Evolutionary conservation across 2,888 invertebrate genomes (phyloP), one percentile per base, ranked within the genome.

Genomic region (Mayetiola destructor): DNA sequence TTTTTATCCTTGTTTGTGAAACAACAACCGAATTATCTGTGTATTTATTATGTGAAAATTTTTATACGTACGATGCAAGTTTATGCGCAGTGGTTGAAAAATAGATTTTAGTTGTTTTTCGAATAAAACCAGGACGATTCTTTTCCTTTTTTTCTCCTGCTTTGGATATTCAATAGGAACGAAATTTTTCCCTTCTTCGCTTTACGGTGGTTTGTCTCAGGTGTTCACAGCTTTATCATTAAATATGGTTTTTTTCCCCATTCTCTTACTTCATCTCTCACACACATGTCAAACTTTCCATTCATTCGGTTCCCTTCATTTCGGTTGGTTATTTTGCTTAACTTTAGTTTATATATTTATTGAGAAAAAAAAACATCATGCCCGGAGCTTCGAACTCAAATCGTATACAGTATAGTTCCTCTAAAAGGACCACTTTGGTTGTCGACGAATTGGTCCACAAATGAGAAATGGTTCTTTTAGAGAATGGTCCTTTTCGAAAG

Each of bases 161-260:
- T 23, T 27, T 48, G 21, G 23, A 23, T 42, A 23, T 42, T 42
- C 48, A 16, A 48, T 48, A 27, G 16, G 48, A 16, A 48, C 48
- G 27, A 42, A 23, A 23, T 21, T 42, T 42, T 42, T 42, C 14
- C 18, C 53, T 20, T 30, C 53, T 53, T 30, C 53, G 30, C 53
- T 30, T 30, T n/a, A 48, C 27, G 27, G n/a, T 48, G 6, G 42
- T 29, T 23, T 18, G 53, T 32, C 53, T 53, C 53, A 53, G 53
- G 53, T 53, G 53, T 53, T 53, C 30, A 53, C 30, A 53, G 53
- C 30, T 53, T n/a, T 53, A 53, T 48, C 48, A 27, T 48, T 48
- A 27, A 48, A 48, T 48, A 27, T 48, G n/a, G 2, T 48, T 48
- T 27, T 53, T 53, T 40, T 53, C 30, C 9, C 30, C 30, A 12